Evolutionary conservation across 37 sponge, comb jelly and placozoan genomes (phyloP).

Genomic region (Sycon ciliatum): DNA sequence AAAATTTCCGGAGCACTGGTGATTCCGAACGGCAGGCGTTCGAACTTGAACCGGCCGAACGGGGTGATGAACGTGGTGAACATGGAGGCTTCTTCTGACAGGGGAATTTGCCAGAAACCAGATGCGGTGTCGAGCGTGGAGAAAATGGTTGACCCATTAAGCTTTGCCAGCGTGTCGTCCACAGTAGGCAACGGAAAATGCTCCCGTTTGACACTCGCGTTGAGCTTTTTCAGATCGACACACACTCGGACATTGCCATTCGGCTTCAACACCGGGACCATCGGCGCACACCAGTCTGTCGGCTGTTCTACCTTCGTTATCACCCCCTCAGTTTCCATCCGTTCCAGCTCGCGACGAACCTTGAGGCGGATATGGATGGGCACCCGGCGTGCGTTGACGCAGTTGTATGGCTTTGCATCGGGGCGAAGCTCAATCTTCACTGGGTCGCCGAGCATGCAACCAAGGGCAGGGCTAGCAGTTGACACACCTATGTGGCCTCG

Average conservation of each 20-base stretch:
- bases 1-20: too few relatives aligned
- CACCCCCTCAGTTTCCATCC: slow-evolving; percentile 33
- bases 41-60: slow-evolving; percentile 31
- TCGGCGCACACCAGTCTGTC: slow-evolving; percentile 41
- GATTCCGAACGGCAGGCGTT: slow-evolving; percentile 40
- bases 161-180: slow-evolving; percentile 30
- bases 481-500: too few relatives aligned
- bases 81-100: slow-evolving; percentile 5
- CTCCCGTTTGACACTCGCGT: slow-evolving; percentile 33
- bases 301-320: slow-evolving; percentile 24
- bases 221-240: slow-evolving; percentile 28
- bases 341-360: slow-evolving; percentile 21
- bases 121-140: slow-evolving; percentile 37
- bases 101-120: slow-evolving; percentile 48
- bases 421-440: slow-evolving; percentile 30
- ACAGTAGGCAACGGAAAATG: slow-evolving; percentile 44
- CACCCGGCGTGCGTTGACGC: slow-evolving; percentile 20
- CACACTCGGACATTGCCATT: slow-evolving; percentile 22
- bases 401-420: slow-evolving; percentile 19
- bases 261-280: slow-evolving; percentile 36
- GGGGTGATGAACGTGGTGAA: slow-evolving; percentile 44
- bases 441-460: slow-evolving; percentile 18
- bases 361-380: slow-evolving; percentile 19
- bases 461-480: too few relatives aligned
- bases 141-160: slow-evolving; percentile 31